Evolutionary conservation across 2,113 vertebrate species (phyloP).

Genomic region (Dendropsophus ebraccatus): DNA sequence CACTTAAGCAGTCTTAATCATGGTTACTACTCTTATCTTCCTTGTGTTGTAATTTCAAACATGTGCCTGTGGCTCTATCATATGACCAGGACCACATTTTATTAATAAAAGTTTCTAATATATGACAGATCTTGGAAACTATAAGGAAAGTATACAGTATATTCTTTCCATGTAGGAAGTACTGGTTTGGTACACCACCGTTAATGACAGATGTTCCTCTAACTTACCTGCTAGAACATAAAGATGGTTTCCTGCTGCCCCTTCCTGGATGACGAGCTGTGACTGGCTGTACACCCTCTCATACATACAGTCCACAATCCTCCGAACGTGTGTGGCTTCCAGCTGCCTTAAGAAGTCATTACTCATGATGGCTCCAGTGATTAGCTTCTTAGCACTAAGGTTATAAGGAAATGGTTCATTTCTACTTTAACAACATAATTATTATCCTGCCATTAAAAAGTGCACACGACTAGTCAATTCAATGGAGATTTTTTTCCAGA

Average conservation of each 20-base stretch:
- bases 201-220: not conserved
- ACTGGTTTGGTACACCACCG: not conserved
- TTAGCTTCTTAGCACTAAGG: slow-evolving; percentile 73
- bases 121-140: not conserved
- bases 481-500: not conserved
- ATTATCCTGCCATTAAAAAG: slow-evolving; percentile 5
- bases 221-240: slow-evolving; percentile 78
- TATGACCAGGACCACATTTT: too few species aligned
- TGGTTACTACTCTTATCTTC: too few species aligned
- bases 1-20: too few species aligned
- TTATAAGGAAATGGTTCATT: slow-evolving; percentile 11
- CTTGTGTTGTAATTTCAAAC: too few species aligned
- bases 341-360: slow-evolving; percentile 80
- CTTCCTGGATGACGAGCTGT: slow-evolving; percentile 77
- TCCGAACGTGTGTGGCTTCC: slow-evolving; percentile 74
- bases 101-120: too few species aligned
- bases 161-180: not conserved
- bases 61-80: too few species aligned
- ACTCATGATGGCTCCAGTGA: slow-evolving; percentile 75
- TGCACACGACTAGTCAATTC: not conserved
- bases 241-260: slow-evolving; percentile 78
- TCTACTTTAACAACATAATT: not conserved
- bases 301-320: slow-evolving; percentile 81
- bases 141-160: too few species aligned
- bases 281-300: slow-evolving; percentile 69